Base-by-base conservation (phyloP, 2,113 vertebrate genomes). In the Cebidichthys violaceus region DNA sequence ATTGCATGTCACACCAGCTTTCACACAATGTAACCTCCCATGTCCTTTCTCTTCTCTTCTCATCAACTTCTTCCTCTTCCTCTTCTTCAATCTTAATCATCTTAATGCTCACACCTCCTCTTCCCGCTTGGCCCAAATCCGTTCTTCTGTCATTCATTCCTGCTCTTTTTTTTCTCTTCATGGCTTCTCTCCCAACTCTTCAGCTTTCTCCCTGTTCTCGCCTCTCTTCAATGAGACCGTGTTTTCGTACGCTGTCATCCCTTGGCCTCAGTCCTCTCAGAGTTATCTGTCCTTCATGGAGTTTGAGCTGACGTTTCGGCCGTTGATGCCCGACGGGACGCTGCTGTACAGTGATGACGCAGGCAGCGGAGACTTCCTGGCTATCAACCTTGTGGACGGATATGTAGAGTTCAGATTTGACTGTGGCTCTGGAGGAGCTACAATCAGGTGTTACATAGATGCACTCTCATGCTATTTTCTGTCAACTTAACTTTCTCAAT, bases 261-360 rank as follows among this genome's bases (percentile, higher is more conserved):
- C 95, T 17, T 99, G 98, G 98, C 98, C 97, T 14, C 95, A 97
- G 92, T 94, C 96, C 83, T 90, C 95, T 27, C 96, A 96, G 90
- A 96, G 96, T 76, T 99, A 97, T 73, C 96, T 99, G 79, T 99
- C 98, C 82, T 99, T 99, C 89, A 98, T 95, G 94, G 97, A 99
- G 94, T 97, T 99, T 70, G 97, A 99, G 91, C 86, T 99, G 81
- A 97, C 95, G 0, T 98, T 99, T 85, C 93, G 90, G 29, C 97
- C 98, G 0, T 95, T 95, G 22, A 54, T 82, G 2, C 93, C 93
- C 0, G 95, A 96, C 0, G 98, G 98, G 2, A 95, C 95, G 52
- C 94, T 99, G 81, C 93, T 99, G 54, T 99, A 99, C 93, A 98
- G 97, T 67, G 96, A 97, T 0, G 98, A 99, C n/a, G 91, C 91